phyloP scores from a whole-genome alignment of 2,113 vertebrate species.

The Vanacampus margaritifer region DNA sequence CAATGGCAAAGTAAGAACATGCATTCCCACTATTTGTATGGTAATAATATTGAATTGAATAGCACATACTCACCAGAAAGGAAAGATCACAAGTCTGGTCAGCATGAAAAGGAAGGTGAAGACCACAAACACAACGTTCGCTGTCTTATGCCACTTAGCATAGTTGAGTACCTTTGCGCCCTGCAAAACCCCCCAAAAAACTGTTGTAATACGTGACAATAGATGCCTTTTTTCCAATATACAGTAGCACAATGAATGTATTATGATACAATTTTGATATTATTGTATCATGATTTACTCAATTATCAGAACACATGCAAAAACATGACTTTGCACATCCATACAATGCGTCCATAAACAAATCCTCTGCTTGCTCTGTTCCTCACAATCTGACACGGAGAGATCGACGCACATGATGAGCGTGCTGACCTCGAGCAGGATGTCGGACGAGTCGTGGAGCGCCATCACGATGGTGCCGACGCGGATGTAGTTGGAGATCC shows the following conservation, averaged over 20 bases:
- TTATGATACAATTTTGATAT: too few relatives aligned
- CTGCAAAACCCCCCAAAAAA: slow-evolving; percentile 64
- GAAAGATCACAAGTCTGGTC: slow-evolving; percentile 84
- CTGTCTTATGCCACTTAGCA: slow-evolving; percentile 76
- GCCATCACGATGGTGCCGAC: slow-evolving; percentile 85
- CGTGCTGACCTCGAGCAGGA: slow-evolving; percentile 84
- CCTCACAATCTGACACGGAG: too few relatives aligned
- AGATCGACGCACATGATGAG: not conserved
- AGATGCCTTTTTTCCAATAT: too few relatives aligned
- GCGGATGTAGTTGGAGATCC: slow-evolving; percentile 89
- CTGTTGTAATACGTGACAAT: not conserved
- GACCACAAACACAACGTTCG: slow-evolving; percentile 79
- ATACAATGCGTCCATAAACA: too few relatives aligned
- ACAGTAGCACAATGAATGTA: too few relatives aligned
- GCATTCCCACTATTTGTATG: not conserved
- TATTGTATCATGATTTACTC: too few relatives aligned
- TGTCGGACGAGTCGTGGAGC: slow-evolving; percentile 84
- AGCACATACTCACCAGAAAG: slow-evolving; percentile 81
- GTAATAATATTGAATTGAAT: not conserved
- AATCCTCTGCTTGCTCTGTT: too few relatives aligned
- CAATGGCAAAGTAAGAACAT: not conserved
- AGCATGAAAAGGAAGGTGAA: slow-evolving; percentile 78
- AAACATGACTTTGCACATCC: too few relatives aligned
- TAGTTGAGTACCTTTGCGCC: slow-evolving; percentile 89
- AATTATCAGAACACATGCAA: too few relatives aligned